Percentiles rank a stretch among this genome's conserved stretches.
Conservation (phyloP, 2,797 vertebrate species). For the Glossophaga mutica region DNA sequence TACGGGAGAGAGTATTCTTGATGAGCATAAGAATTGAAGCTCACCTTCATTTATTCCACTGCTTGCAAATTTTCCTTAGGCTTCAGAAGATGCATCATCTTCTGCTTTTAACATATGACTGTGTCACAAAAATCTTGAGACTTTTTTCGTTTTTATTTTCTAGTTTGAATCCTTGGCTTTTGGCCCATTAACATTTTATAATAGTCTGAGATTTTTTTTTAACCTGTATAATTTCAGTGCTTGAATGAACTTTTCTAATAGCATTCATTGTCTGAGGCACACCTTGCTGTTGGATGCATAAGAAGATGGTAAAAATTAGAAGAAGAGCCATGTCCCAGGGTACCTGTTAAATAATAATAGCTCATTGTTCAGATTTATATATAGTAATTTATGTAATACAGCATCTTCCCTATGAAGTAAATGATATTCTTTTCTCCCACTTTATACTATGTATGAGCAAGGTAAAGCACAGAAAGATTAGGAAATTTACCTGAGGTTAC, state of each 20-base stretch:
- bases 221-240: background rate
- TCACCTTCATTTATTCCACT: background rate
- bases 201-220: background rate
- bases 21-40: background rate
- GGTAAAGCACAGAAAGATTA: background rate
- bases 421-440: background rate
- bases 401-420: background rate
- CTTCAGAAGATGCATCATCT: background rate
- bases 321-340: background rate
- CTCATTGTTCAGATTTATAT: background rate
- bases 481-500: background rate
- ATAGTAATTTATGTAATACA: background rate
- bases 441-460: background rate
- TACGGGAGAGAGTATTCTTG: background rate
- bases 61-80: background rate
- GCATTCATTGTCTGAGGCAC: background rate
- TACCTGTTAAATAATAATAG: background rate
- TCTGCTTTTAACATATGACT: background rate
- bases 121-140: background rate
- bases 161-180: background rate
- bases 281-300: background rate
- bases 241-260: background rate
- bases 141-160: background rate
- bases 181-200: background rate
- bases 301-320: background rate